phyloP scores from a whole-genome alignment of 1,140 invertebrate genomes.

The Trichonephila inaurata region DNA sequence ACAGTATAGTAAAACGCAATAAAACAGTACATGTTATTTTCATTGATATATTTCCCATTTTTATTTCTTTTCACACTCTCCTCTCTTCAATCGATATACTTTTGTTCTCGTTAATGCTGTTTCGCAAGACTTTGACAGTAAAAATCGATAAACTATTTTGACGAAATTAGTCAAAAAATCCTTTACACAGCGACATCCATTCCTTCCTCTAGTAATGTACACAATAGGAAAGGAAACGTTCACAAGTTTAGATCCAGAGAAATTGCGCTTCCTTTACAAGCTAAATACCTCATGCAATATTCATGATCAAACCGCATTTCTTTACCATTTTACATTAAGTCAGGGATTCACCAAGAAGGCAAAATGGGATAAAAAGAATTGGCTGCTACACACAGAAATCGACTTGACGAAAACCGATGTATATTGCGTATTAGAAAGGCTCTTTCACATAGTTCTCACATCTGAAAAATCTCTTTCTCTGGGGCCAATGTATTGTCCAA shows the following conservation, averaged over 20 bases:
- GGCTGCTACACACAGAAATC: background rate
- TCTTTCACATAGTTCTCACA: background rate
- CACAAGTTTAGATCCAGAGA: background rate
- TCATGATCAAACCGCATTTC: constrained; percentile 27
- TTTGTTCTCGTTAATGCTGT: too few species aligned
- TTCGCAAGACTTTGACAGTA: background rate
- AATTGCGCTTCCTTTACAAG: background rate
- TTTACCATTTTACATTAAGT: background rate
- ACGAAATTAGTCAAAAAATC: background rate
- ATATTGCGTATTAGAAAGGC: background rate
- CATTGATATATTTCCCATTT: too few species aligned
- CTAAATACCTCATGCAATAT: constrained; percentile 51
- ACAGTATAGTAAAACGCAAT: too few species aligned
- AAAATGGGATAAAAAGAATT: background rate
- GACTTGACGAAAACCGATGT: background rate
- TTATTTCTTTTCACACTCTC: too few species aligned
- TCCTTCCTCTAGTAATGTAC: background rate
- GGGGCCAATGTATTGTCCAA: too few species aligned
- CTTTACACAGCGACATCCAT: background rate
- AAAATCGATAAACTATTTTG: background rate
- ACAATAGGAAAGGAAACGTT: background rate
- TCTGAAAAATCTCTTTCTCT: too few species aligned
- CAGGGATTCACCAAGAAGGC: background rate
- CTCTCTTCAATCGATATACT: too few species aligned
- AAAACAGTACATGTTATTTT: too few species aligned